Evolutionary conservation across 2,888 invertebrate species (phyloP), one percentile per base, ranked within the genome.

Genomic region (Brenthis ino): DNA sequence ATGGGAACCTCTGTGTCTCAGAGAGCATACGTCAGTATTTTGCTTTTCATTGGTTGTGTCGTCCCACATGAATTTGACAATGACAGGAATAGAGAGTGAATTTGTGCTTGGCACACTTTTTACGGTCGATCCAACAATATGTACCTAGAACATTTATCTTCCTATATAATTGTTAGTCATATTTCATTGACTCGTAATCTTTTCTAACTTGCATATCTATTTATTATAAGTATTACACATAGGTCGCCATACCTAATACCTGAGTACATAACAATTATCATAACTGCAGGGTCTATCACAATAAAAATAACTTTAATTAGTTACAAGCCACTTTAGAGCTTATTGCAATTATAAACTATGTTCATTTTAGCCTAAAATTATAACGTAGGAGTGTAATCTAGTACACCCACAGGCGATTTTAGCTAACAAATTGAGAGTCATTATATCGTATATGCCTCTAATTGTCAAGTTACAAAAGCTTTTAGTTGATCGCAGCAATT

Each of bases 381-480:
- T 43, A 43, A 43, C 11, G 1, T 43, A 43, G 11, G 37, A 43
- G 37, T 37, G 55, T 60, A 69, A 28, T 55, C 58, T 65, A 2
- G n/a, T n/a, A 69, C 68, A 69, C 68, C 68, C 60, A 69, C 60
- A 60, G 60, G 69, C 57, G 61, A 61, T 69, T 65, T 60, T 65
- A 16, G 65, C 61, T 65, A 53, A 65, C 65, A 65, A 58, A 65
- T 65, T 69, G 57, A 56, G 14, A 61, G 57, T 57, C 20, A 69
- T 69, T 69, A 69, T 57, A 65, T 61, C 28, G 14, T 37, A 51
- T 69, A 61, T 50, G 60, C 56, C 51, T n/a, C 51, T 69, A 65
- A 69, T 63, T 60, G 69, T 69, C 20, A 55, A 65, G 16, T 65
- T 65, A 65, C 61, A 65, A 65, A 65, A 65, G 65, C 65, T 65